Base-by-base conservation (phyloP, 2,888 invertebrate genomes). In the Lumbricus terrestris region DNA sequence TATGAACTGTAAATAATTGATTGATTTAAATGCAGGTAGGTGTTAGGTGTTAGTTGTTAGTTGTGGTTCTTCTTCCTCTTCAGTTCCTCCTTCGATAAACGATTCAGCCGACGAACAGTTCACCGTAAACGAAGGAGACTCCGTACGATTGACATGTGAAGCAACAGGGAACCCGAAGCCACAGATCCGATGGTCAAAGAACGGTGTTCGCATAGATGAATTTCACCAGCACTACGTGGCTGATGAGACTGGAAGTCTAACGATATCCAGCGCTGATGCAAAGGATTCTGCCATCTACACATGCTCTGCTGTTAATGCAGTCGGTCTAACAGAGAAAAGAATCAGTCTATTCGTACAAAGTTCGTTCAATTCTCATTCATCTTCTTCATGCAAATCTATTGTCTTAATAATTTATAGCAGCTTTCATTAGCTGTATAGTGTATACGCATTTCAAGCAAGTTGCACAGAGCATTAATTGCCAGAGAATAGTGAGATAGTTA, bases 101-200 rank as follows among this genome's bases (percentile, higher is more conserved):
- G 88, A 88, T 34, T 35, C 89, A 35, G 82, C n/a, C n/a, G n/a
- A n/a, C n/a, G 20, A 4, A 29, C 92, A 93, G 15, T 92, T 94
- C 20, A 93, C 93, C 0, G 95, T 94, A 5, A 93, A 94, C 11
- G 93, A 95, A 90, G 94, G 94, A 91, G 91, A 93, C 20, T 94
- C 94, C 8, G 92, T 94, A 29, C 93, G 93, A 82, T 93, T 95
- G 29, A 92, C 94, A 82, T 95, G 95, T 91, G 93, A 94, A 20
- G 94, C 94, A 16, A 92, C 92, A 6, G 47, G 88, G 6, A 88
- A 13, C 13, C 88, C 40, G 18, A 40, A 88, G 88, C 88, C 88
- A n/a, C 38, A 38, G 42, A 88, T 88, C 69, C 34, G 29, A 34
- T 89, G 89, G 89, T n/a, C 37, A 18, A 89, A 89, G 35, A 69